Conservation (phyloP, 2,888 invertebrate genomes). For the Dioctria linearis region DNA sequence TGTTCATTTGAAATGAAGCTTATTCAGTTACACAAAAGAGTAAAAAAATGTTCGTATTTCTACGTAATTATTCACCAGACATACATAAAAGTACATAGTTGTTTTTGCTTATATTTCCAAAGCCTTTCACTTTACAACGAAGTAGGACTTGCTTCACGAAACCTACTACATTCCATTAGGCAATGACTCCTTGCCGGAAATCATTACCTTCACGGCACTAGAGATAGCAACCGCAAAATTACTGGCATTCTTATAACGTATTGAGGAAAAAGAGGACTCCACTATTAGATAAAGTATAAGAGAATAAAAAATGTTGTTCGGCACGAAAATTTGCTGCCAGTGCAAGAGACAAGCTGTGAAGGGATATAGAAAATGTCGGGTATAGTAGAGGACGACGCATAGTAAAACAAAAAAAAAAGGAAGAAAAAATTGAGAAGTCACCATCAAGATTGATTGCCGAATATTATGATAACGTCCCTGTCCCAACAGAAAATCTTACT, state of each 20-base stretch:
- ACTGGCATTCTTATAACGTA: not conserved
- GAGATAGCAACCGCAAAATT: slow-evolving; percentile 9
- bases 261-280: not conserved
- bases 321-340: slow-evolving; percentile 28
- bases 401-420: not conserved
- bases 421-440: slow-evolving; percentile 29
- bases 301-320: slow-evolving; percentile 29
- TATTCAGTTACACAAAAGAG: too few relatives aligned
- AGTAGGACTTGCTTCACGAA: slow-evolving; percentile 28
- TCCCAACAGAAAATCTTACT: slow-evolving; percentile 18
- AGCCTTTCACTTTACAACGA: slow-evolving; percentile 25
- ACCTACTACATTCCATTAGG: slow-evolving; percentile 13
- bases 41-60: too few relatives aligned
- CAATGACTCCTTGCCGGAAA: slow-evolving; percentile 15
- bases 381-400: not conserved
- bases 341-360: slow-evolving; percentile 4
- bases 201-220: slow-evolving; percentile 8
- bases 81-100: too few relatives aligned
- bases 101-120: not conserved
- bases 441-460: slow-evolving; percentile 48
- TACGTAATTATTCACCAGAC: too few relatives aligned
- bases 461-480: slow-evolving; percentile 46
- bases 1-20: too few relatives aligned
- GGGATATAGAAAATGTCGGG: not conserved
- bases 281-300: too few relatives aligned